Base-by-base conservation (phyloP, 2,113 vertebrate species). In the Phyllostomus discolor region DNA sequence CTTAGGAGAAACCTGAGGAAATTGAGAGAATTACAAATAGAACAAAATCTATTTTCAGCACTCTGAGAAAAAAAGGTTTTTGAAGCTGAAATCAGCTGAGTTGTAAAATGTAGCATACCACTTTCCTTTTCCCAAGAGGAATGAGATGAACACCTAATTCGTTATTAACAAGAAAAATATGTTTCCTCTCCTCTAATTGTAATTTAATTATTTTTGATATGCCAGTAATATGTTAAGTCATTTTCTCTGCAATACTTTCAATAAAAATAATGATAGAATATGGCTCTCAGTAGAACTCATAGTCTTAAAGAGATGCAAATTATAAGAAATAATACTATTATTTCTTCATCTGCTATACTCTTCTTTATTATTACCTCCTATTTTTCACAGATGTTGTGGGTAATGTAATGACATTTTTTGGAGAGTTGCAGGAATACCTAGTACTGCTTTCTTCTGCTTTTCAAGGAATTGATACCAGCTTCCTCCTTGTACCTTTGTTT, bases 201-300 rank as follows among this genome's bases (percentile, higher is more conserved):
- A 66, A 67, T 76, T 38, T 8, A 80, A 46, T 93, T 91, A 67
- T 35, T 95, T 85, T 78, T 87, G 15, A 43, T 83, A 72, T 66
- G 11, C 8, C 35, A 64, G 17, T 31, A 20, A 82, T 90, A 78
- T 31, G 5, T 15, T 91, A 19, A 84, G 82, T 67, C n/a, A 64
- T 94, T 95, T 90, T 66, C 33, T 88, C 84, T 88, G 57, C 95
- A 85, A 57, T 75, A 85, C 66, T 66, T 79, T 90, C 10, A 88
- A 26, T 90, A 16, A 57, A 90, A 84, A 62, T 50, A 87, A 72
- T 85, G 69, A n/a, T 24, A 85, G 28, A 88, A n/a, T 83, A 66
- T 76, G 43, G 50, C 9, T 93, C 38, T 92, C 46, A 86, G 35
- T 62, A 66, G 31, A 90, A 64, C 0, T 82, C 31, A 89, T 70